phyloP scores from a whole-genome alignment of 2,113 vertebrate genomes.

The Phalacrocorax brasilianus region DNA sequence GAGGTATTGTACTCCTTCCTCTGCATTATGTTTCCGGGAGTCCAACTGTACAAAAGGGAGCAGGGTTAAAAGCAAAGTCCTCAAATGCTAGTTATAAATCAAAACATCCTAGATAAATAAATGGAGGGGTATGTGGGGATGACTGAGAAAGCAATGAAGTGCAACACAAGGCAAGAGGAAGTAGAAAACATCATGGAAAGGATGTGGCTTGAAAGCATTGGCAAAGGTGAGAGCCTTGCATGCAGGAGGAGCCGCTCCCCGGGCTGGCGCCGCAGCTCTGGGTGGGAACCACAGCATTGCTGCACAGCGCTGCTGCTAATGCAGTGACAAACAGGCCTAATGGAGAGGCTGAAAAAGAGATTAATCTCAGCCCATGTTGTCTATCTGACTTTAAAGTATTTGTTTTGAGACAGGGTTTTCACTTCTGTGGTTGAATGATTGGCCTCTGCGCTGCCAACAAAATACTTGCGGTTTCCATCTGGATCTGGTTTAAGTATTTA shows the following conservation, averaged over 20 bases:
- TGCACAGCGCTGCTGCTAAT: background rate
- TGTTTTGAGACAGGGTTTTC: background rate
- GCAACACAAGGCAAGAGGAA: background rate
- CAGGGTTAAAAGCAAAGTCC: background rate
- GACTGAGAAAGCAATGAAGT: background rate
- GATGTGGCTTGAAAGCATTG: background rate
- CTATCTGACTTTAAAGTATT: background rate
- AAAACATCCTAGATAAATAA: background rate
- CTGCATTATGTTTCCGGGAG: background rate
- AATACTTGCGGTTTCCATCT: background rate
- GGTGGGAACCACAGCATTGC: background rate
- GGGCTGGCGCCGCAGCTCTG: fast-evolving
- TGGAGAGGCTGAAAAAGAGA: background rate
- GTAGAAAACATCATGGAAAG: background rate
- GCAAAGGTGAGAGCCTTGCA: background rate
- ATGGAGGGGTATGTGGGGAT: background rate
- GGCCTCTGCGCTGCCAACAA: background rate
- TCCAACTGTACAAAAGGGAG: background rate
- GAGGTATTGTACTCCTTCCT: background rate
- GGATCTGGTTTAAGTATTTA: background rate
- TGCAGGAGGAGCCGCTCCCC: background rate
- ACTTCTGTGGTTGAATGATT: background rate
- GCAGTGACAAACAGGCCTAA: background rate
- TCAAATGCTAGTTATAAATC: background rate
- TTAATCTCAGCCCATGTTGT: fast-evolving